Evolutionary conservation across 2,888 invertebrate genomes (phyloP), one percentile per base, ranked within the genome.

Genomic region (Coelinius sp.): DNA sequence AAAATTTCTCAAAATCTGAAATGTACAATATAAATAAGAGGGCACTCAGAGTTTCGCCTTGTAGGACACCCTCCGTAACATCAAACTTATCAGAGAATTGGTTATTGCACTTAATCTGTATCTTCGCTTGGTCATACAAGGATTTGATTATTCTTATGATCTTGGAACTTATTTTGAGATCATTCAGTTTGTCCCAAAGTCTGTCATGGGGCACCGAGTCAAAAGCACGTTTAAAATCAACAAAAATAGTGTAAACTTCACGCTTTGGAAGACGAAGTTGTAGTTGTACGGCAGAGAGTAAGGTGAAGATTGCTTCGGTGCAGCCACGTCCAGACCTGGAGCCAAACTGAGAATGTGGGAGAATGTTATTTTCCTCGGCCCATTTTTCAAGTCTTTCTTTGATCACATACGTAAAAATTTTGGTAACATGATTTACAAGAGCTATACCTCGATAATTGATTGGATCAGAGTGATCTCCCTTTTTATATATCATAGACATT

Each of bases 361-460:
- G 38, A 22, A 76, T 64, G n/a, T 62, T 56, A 22, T 53, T 53
- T 2, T 35, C 12, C 35, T 73, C 65, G 5, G 41, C 35, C 14
- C 44, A 41, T n/a, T 24, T 22, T 10, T 14, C 20, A 10, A 74
- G 31, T 70, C 72, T 71, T 7, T 67, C 66, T 35, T 59, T 35
- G 10, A 74, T 5, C 12, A 75, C 53, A 6, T 65, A 14, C 10
- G 71, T 71, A 38, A 72, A 74, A 20, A 74, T 31, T 35, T 75
- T 75, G 12, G 71, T 71, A 7, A 70, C 27, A 10, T 41, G 65
- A 31, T 73, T 73, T 12, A 70, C 66, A n/a, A 73, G 25, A 10
- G 71, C 75, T 24, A 75, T 74, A 35, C 74, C 75, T 20, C 72
- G 68, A 46, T 70, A 75, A 59, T 75, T 75, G 4, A 27, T 24